These are phyloP conservation scores for Acholoe squamosa DNA, from an alignment of 2,888 invertebrate species.

Conservation along the genomic window DNA sequence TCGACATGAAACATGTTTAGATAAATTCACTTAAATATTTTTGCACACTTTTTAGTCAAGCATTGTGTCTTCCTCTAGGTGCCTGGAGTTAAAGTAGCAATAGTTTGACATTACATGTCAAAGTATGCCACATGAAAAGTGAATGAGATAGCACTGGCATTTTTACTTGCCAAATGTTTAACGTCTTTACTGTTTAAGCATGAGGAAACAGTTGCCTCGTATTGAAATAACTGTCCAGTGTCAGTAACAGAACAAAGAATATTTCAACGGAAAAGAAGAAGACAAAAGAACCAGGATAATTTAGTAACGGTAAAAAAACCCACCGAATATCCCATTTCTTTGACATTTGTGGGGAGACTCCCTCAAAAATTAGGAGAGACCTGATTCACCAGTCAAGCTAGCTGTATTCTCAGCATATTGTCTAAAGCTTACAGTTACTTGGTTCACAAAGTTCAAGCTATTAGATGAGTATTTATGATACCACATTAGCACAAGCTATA, in stretches of 20 bases:
- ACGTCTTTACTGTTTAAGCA: background rate
- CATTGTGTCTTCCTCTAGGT: constrained; percentile 31
- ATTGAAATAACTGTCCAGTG: background rate
- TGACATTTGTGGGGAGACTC: background rate
- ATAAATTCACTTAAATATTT: constrained; percentile 29
- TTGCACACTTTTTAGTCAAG: constrained; percentile 5
- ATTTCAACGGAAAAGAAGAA: background rate
- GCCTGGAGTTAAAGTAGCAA: constrained; percentile 36
- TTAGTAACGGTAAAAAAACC: background rate
- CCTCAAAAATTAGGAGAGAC: background rate
- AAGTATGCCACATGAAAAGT: constrained; percentile 33
- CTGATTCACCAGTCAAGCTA: background rate
- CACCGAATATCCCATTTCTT: background rate
- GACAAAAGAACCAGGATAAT: background rate
- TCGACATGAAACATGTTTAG: constrained; percentile 50
- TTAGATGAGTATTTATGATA: background rate
- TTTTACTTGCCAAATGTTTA: background rate
- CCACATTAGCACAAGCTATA: background rate
- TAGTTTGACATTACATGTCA: constrained; percentile 50
- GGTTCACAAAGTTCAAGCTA: background rate
- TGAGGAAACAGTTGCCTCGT: background rate
- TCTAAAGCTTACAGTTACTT: background rate
- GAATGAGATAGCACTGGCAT: background rate
- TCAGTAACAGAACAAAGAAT: background rate
- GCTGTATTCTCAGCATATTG: background rate